Percentiles rank a stretch among this genome's conserved stretches.
phyloP scores from a whole-genome alignment of 2,113 vertebrate species.

The Platysternon megacephalum region DNA sequence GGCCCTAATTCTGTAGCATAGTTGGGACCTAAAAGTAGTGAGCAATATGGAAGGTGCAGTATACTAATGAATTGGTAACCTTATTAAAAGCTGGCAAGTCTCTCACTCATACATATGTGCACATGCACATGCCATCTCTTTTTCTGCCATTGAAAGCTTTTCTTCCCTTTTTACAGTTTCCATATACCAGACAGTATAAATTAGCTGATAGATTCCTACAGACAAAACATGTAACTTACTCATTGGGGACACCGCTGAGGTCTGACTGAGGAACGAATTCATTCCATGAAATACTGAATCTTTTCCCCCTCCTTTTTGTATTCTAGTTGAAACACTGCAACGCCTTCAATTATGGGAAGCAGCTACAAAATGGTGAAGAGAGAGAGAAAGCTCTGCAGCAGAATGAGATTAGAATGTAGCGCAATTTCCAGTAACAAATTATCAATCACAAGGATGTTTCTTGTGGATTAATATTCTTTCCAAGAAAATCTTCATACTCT shows the following conservation, averaged over 20 bases:
- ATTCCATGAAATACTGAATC: background rate
- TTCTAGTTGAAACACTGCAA: background rate
- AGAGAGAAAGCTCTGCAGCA: background rate
- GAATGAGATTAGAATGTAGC: background rate
- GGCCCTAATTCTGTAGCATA: background rate
- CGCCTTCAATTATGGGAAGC: background rate
- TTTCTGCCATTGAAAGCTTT: background rate
- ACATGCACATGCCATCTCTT: rapidly evolving
- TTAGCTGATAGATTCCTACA: background rate
- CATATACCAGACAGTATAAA: rapidly evolving
- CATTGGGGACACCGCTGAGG: background rate
- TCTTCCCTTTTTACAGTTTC: background rate
- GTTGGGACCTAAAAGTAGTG: background rate
- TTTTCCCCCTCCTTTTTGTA: background rate
- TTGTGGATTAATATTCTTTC: background rate
- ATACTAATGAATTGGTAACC: background rate
- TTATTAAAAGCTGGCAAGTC: background rate
- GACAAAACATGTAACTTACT: background rate
- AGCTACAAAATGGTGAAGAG: background rate
- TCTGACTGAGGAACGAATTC: background rate
- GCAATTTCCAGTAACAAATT: background rate
- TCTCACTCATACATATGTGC: background rate
- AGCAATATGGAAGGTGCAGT: background rate
- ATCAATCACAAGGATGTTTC: background rate
- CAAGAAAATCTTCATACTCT: background rate